A percentile compares a stretch with the other conserved stretches of the same genome.
Conservation (phyloP, 2,888 invertebrate genomes). For the Lasioglossum oenotherae region DNA sequence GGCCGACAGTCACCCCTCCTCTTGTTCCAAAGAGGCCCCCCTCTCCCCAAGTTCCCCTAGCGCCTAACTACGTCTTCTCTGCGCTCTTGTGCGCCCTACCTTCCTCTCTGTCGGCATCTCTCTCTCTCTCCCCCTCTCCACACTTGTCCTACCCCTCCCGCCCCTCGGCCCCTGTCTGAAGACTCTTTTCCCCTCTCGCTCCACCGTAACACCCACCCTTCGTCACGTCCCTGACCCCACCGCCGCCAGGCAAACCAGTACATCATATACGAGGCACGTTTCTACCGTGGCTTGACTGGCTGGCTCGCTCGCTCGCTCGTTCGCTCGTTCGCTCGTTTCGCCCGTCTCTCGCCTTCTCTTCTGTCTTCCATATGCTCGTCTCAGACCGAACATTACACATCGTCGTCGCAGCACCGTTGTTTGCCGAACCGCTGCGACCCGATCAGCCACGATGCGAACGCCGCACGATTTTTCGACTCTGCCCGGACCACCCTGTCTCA, state of each 20-base stretch:
- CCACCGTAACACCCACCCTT: conserved; percentile 66
- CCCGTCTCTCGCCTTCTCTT: conserved; percentile 44
- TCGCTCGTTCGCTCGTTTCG: conserved; percentile 26
- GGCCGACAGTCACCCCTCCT: conserved; percentile 41
- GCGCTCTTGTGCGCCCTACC: conserved; percentile 52
- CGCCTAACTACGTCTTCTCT: conserved; percentile 48
- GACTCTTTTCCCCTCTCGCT: conserved; percentile 63
- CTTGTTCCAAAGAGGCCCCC: conserved; percentile 45
- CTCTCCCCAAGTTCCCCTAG: conserved; percentile 12
- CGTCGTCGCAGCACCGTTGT: conserved; percentile 57
- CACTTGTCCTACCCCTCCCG: conserved; percentile 47
- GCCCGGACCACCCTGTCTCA: not conserved
- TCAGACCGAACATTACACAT: conserved; percentile 62
- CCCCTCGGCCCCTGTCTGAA: conserved; percentile 61
- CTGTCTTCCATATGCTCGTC: conserved; percentile 59
- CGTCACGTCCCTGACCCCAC: conserved; percentile 71
- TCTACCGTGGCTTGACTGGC: conserved; percentile 50
- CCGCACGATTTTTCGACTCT: not conserved
- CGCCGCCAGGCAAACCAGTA: conserved; percentile 69
- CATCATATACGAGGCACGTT: conserved; percentile 69
- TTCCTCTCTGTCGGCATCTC: conserved; percentile 52
- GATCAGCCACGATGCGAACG: conserved; percentile 23
- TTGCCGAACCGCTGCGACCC: conserved; percentile 42
- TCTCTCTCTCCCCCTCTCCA: conserved; percentile 36
- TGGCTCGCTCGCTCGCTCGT: conserved; percentile 31